These are phyloP conservation scores for Resseliella maxima DNA, from an alignment of 2,888 invertebrate species.

Conservation along the genomic window DNA sequence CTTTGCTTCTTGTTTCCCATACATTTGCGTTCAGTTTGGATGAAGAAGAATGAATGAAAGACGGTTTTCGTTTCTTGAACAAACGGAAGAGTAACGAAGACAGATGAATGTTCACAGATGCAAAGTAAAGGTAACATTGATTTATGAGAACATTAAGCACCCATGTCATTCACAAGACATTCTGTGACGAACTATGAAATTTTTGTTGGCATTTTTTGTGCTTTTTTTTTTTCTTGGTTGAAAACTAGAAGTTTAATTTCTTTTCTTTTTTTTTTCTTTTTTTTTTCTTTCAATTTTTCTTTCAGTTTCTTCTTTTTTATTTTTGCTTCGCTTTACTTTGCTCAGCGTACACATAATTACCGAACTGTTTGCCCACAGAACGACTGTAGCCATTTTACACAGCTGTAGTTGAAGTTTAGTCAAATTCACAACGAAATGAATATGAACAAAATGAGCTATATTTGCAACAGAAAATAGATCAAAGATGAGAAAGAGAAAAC, in stretches of 20 bases:
- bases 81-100: not conserved
- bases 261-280: not conserved
- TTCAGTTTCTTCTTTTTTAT: too few species aligned
- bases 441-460: not conserved
- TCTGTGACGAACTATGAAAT: not conserved
- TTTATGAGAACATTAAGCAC: conserved; percentile 12
- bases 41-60: not conserved
- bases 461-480: too few species aligned
- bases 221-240: not conserved
- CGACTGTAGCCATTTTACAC: too few species aligned
- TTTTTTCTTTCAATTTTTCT: too few species aligned
- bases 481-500: too few species aligned
- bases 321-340: not conserved
- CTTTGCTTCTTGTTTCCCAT: not conserved
- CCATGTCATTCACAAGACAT: not conserved
- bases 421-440: not conserved
- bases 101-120: not conserved
- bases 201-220: not conserved
- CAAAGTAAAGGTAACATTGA: conserved; percentile 2
- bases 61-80: not conserved
- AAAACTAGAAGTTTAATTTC: too few species aligned
- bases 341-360: not conserved
- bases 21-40: not conserved
- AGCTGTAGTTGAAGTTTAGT: not conserved
- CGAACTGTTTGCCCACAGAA: not conserved